Percentiles rank a stretch among this genome's conserved stretches.
These are phyloP conservation scores for Decapterus maruadsi DNA, from an alignment of 2,797 vertebrate genomes.

Conservation along the genomic window DNA sequence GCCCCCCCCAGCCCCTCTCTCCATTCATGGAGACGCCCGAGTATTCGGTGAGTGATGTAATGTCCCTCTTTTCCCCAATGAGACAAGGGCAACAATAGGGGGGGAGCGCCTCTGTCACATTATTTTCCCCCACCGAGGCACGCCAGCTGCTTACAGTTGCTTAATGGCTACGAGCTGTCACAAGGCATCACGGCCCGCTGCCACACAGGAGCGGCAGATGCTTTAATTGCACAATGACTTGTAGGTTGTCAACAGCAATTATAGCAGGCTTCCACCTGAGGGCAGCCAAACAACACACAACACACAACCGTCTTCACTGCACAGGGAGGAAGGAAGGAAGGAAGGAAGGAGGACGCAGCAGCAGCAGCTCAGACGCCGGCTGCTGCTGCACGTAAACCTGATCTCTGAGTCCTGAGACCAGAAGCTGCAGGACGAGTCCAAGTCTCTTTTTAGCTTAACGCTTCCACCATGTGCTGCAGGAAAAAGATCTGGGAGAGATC, in stretches of 20 bases:
- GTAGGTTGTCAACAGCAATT: slow-evolving; percentile 82
- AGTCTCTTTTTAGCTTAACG: slow-evolving; percentile 52
- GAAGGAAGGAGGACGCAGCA: too few species aligned
- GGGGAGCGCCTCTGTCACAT: slow-evolving; percentile 81
- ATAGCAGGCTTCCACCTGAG: slow-evolving; percentile 81
- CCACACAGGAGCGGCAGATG: slow-evolving; percentile 83
- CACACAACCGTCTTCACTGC: too few species aligned
- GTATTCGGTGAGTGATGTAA: slow-evolving; percentile 78
- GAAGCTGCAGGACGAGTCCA: slow-evolving; percentile 29
- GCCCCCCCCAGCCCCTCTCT: slow-evolving; percentile 16
- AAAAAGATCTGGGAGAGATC: slow-evolving; percentile 41
- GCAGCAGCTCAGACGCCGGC: slow-evolving; percentile 36
- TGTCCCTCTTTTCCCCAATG: slow-evolving; percentile 79
- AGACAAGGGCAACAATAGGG: slow-evolving; percentile 83
- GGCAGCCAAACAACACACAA: slow-evolving; percentile 79
- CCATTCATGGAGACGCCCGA: slow-evolving; percentile 55
- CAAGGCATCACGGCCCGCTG: slow-evolving; percentile 83
- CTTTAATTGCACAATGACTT: slow-evolving; percentile 86
- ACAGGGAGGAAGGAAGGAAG: too few species aligned
- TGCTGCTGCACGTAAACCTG: slow-evolving; percentile 42
- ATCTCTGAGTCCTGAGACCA: slow-evolving; percentile 46
- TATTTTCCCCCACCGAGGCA: slow-evolving; percentile 82
- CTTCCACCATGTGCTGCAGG: slow-evolving; percentile 50
- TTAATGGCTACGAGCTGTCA: slow-evolving; percentile 88
- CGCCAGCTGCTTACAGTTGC: slow-evolving; percentile 88